Percentiles rank a stretch among this genome's conserved stretches.
These are phyloP conservation scores for Camponotus floridanus DNA, from an alignment of 1,140 invertebrate species.

Conservation along the genomic window DNA sequence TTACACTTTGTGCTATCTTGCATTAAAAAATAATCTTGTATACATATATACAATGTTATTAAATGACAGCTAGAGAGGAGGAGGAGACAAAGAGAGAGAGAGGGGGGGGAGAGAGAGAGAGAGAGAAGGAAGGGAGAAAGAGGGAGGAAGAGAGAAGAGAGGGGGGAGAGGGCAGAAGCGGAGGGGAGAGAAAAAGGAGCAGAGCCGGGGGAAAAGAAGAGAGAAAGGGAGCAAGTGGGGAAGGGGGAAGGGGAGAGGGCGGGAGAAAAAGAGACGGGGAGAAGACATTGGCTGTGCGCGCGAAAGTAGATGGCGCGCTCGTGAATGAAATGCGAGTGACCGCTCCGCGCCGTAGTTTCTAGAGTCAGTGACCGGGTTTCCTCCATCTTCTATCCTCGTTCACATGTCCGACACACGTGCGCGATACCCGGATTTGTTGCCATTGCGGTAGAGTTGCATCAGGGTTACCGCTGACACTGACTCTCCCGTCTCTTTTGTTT, in stretches of 20 bases:
- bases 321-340: conserved; percentile 77
- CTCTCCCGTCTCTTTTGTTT: not conserved
- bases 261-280: not conserved
- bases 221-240: not conserved
- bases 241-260: not conserved
- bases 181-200: not conserved
- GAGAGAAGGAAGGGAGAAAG: not conserved
- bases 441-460: conserved; percentile 35
- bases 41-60: too few species aligned
- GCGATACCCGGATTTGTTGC: conserved; percentile 58
- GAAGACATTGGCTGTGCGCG: conserved; percentile 27
- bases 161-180: not conserved
- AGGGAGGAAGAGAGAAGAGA: not conserved
- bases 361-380: conserved; percentile 78
- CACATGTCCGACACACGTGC: conserved; percentile 30
- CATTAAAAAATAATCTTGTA: too few species aligned
- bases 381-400: conserved; percentile 15
- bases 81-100: not conserved
- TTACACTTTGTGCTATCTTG: too few species aligned
- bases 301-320: conserved; percentile 75
- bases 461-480: conserved; percentile 56
- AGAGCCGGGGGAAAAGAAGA: not conserved
- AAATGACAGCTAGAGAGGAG: too few species aligned
- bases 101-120: not conserved
- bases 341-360: conserved; percentile 72